Evolutionary conservation across 2,113 vertebrate genomes (phyloP).

Genomic region (Xiphophorus couchianus): DNA sequence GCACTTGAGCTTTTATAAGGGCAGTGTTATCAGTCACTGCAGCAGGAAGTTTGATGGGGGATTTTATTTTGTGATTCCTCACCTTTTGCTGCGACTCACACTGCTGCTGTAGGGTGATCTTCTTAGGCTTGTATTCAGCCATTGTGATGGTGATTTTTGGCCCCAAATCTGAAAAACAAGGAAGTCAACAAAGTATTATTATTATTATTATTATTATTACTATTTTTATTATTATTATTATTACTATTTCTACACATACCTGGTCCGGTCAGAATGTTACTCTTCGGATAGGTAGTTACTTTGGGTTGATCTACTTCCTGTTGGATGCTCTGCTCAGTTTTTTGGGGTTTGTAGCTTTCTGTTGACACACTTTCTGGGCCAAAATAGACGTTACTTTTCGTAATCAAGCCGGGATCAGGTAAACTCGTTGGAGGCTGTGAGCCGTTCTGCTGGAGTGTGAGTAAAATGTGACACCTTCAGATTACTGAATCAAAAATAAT

Average conservation of each 20-base stretch:
- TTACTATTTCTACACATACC: conserved; percentile 17
- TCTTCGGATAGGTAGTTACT: conserved; percentile 2
- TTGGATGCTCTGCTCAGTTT: conserved; percentile 28
- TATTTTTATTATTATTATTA: no score
- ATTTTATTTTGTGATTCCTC: neutral
- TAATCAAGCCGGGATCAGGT: neutral
- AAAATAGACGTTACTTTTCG: conserved; percentile 42
- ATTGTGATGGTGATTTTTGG: conserved; percentile 29
- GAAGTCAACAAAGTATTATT: neutral
- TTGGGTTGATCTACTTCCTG: neutral
- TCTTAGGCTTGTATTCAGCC: conserved; percentile 32
- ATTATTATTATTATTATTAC: no score
- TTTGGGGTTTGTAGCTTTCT: conserved; percentile 46
- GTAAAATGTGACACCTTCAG: neutral
- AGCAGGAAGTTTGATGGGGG: neutral
- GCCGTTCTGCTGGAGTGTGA: conserved; percentile 20
- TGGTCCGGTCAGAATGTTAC: conserved; percentile 39
- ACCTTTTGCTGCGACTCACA: conserved; percentile 27
- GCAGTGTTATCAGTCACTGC: neutral
- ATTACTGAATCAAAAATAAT: no score
- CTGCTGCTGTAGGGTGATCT: conserved; percentile 4
- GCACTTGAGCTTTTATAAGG: no score
- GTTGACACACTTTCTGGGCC: neutral
- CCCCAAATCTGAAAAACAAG: conserved; percentile 29
- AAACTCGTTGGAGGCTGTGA: neutral